Conservation (phyloP, 2,888 invertebrate species). For the Brachylomia viminalis region DNA sequence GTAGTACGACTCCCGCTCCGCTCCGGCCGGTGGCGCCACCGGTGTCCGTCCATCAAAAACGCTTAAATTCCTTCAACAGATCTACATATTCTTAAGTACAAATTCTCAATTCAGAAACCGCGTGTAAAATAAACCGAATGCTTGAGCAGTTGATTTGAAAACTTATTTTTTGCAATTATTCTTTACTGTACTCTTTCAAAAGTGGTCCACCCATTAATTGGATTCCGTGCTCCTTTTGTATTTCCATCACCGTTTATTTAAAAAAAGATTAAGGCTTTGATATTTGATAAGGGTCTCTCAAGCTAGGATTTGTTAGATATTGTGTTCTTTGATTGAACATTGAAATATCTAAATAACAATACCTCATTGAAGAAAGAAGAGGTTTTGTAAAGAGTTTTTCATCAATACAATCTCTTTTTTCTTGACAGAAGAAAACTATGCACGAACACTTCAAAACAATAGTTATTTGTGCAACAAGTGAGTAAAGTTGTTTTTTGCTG, state of each 20-base stretch:
- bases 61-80: too few species aligned
- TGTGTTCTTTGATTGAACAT: slow-evolving; percentile 10
- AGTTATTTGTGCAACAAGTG: too few species aligned
- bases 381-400: background rate
- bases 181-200: background rate
- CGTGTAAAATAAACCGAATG: background rate
- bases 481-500: too few species aligned
- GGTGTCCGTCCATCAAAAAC: background rate
- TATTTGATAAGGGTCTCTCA: slow-evolving; percentile 23
- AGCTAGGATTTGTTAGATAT: slow-evolving; percentile 1
- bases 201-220: slow-evolving; percentile 18
- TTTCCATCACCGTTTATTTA: slow-evolving; percentile 1
- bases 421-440: background rate
- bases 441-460: background rate
- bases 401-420: background rate
- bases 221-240: slow-evolving; percentile 4
- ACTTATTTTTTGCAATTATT: background rate
- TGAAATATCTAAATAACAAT: background rate
- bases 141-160: slow-evolving; percentile 1
- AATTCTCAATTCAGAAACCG: background rate
- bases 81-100: background rate
- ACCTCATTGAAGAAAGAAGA: background rate
- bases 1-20: background rate
- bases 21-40: background rate
- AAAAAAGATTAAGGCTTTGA: slow-evolving; percentile 25